phyloP scores from a whole-genome alignment of 2,113 vertebrate genomes.

The Miniopterus natalensis region DNA sequence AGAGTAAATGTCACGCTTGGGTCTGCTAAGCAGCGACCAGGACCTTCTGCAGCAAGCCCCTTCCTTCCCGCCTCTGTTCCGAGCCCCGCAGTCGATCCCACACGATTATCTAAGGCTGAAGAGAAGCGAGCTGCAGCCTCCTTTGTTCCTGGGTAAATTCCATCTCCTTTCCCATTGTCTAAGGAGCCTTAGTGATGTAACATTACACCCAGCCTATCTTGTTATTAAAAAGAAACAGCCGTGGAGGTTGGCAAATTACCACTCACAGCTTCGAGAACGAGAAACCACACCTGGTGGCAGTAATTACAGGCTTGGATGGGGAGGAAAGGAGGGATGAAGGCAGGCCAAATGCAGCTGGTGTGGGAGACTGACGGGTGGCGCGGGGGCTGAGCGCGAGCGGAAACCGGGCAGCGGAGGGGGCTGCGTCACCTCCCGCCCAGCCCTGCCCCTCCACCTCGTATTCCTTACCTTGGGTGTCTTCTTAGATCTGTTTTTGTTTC shows the following conservation, averaged over 20 bases:
- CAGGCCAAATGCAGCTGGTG: slow-evolving; percentile 70
- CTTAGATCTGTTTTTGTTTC: not conserved
- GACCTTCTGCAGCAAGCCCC: not conserved
- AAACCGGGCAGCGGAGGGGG: slow-evolving; percentile 65
- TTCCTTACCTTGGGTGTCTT: slow-evolving; percentile 65
- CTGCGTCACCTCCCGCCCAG: not conserved
- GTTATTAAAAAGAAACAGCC: slow-evolving; percentile 79
- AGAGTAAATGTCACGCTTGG: fast-evolving
- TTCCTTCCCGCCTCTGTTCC: not conserved
- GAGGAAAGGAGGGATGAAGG: slow-evolving; percentile 62
- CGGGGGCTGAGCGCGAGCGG: not conserved
- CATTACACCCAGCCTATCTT: slow-evolving; percentile 63
- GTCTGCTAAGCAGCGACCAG: not conserved
- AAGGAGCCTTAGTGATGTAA: slow-evolving; percentile 55
- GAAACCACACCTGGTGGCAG: slow-evolving; percentile 84
- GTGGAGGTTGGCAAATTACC: slow-evolving; percentile 80
- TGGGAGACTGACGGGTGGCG: slow-evolving; percentile 41
- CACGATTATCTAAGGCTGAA: slow-evolving; percentile 62
- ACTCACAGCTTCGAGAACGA: slow-evolving; percentile 67
- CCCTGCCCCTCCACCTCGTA: not conserved
- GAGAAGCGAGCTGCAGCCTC: slow-evolving; percentile 67
- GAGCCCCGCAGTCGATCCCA: slow-evolving; percentile 65
- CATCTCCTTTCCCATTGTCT: slow-evolving; percentile 87
- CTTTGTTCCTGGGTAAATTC: slow-evolving; percentile 85
- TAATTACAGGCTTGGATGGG: slow-evolving; percentile 83